Conservation (phyloP, 1,140 invertebrate species). For the Orchesella cincta region DNA sequence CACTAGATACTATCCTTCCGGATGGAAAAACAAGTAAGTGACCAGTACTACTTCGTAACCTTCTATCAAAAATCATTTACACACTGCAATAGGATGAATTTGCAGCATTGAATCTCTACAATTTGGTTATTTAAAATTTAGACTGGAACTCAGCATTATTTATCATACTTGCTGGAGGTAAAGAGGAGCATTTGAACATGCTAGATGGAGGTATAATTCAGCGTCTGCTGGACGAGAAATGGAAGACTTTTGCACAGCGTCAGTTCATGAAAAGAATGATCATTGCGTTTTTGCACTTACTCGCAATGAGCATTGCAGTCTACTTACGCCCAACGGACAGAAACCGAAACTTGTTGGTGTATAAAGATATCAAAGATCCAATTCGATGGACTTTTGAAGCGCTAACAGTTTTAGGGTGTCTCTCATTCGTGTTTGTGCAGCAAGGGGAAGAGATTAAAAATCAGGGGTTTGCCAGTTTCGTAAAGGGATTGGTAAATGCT, state of each 20-base stretch:
- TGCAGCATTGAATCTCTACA: background rate
- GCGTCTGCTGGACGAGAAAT: slow-evolving; percentile 94
- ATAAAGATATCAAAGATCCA: slow-evolving; percentile 59
- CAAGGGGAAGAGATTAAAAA: slow-evolving; percentile 92
- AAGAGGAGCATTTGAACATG: slow-evolving; percentile 98
- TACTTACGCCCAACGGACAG: slow-evolving; percentile 74
- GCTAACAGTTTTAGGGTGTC: slow-evolving; percentile 77
- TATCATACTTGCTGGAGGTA: slow-evolving; percentile 95
- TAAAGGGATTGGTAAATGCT: slow-evolving; percentile 86
- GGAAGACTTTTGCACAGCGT: slow-evolving; percentile 96
- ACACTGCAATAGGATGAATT: background rate
- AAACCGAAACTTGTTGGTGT: slow-evolving; percentile 58
- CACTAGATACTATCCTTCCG: slow-evolving; percentile 89
- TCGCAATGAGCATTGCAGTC: slow-evolving; percentile 83
- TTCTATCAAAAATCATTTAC: background rate
- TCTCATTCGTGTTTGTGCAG: slow-evolving; percentile 86
- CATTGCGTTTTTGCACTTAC: slow-evolving; percentile 77
- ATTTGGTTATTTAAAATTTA: too few relatives aligned
- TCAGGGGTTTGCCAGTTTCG: slow-evolving; percentile 84
- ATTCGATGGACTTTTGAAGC: slow-evolving; percentile 78
- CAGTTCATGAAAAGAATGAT: slow-evolving; percentile 91
- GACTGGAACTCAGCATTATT: slow-evolving; percentile 98
- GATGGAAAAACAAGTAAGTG: slow-evolving; percentile 88
- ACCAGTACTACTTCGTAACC: background rate
- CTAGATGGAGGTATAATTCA: slow-evolving; percentile 97